Conservation (phyloP, 2,797 vertebrate species). For the Triplophysa yarkandensis region DNA sequence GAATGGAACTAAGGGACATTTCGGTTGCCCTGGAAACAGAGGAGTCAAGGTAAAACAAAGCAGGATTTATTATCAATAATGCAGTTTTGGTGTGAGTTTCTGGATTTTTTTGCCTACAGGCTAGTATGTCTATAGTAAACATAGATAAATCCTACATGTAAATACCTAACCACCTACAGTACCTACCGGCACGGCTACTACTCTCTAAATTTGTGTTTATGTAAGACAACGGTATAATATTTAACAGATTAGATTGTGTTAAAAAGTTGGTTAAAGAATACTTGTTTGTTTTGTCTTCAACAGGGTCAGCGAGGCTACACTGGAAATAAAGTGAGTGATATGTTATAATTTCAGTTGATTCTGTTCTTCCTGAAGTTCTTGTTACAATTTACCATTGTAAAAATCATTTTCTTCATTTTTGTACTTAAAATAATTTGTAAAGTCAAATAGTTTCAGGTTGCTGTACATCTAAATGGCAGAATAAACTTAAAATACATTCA, state of each 20-base stretch:
- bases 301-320: slow-evolving; percentile 79
- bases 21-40: slow-evolving; percentile 79
- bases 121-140: neutral
- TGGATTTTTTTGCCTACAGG: neutral
- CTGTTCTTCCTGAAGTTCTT: no score
- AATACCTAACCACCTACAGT: neutral
- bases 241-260: neutral
- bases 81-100: neutral
- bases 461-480: no score
- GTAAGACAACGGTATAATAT: neutral
- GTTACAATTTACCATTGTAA: no score
- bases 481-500: no score
- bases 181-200: neutral
- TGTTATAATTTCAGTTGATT: neutral
- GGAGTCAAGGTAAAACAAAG: slow-evolving; percentile 75
- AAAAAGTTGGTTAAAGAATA: neutral
- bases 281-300: slow-evolving; percentile 12
- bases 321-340: slow-evolving; percentile 78
- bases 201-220: neutral
- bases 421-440: no score
- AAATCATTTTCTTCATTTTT: no score
- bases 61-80: neutral
- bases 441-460: no score
- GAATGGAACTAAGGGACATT: slow-evolving; percentile 76
- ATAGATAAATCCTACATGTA: neutral